phyloP scores from a whole-genome alignment of 1,140 invertebrate species.

The Leptopilina boulardi region DNA sequence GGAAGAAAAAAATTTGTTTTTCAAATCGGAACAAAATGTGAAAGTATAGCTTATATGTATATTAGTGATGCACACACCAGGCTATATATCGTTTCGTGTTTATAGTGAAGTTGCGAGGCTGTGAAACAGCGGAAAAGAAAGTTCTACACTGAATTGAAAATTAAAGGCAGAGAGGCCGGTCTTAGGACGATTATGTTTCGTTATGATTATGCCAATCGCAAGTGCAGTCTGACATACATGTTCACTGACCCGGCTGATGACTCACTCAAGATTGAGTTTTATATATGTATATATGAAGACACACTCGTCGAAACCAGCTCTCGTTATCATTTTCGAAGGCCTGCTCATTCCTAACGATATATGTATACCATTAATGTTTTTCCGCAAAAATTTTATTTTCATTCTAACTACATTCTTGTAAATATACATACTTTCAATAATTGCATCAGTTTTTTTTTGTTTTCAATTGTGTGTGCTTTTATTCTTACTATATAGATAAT shows the following conservation, averaged over 20 bases:
- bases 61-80: background rate
- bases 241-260: slow-evolving; percentile 54
- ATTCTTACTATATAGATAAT: no score
- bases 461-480: no score
- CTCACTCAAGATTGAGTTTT: slow-evolving; percentile 48
- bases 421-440: no score
- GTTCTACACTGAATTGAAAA: slow-evolving; percentile 55
- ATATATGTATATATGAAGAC: no score
- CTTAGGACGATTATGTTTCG: slow-evolving; percentile 49
- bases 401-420: no score
- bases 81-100: no score
- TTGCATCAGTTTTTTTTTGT: no score
- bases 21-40: no score
- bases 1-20: no score
- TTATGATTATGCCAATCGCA: slow-evolving; percentile 50
- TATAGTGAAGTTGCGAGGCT: background rate
- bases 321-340: background rate
- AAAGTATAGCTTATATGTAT: no score
- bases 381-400: background rate
- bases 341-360: background rate
- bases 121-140: slow-evolving; percentile 50
- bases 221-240: slow-evolving; percentile 51
- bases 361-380: no score
- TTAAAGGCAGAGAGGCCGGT: slow-evolving; percentile 43
- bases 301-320: background rate